A percentile compares a stretch with the other conserved stretches of the same genome.
Evolutionary conservation across 2,113 vertebrate species (phyloP).

Genomic region (Phalacrocorax aristotelis): DNA sequence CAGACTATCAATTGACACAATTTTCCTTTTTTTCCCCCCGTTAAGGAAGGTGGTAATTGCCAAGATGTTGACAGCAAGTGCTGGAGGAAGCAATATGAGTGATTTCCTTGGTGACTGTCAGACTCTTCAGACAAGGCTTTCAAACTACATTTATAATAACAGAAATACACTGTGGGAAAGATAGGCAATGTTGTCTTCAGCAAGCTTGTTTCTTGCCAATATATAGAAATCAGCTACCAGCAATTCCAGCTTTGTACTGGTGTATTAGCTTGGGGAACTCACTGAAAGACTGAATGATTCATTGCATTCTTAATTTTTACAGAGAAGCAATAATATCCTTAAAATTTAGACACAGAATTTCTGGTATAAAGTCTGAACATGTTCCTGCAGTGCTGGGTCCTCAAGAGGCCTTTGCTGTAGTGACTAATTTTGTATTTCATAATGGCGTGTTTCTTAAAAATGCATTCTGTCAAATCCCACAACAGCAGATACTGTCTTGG

Average conservation of each 20-base stretch:
- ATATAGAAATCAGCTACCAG: background rate
- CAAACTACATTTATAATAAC: background rate
- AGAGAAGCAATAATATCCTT: background rate
- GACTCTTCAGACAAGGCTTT: background rate
- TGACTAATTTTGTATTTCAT: background rate
- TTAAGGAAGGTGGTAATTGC: constrained; percentile 1
- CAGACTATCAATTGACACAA: background rate
- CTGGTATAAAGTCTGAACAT: background rate
- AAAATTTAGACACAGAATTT: background rate
- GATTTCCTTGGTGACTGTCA: constrained; percentile 1
- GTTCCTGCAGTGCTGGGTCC: background rate
- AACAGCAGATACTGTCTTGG: background rate
- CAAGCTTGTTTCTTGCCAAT: background rate
- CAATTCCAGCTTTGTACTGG: background rate
- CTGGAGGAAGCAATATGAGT: background rate
- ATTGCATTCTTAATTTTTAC: background rate
- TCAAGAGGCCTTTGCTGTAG: background rate
- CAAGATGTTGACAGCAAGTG: background rate
- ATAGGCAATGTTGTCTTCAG: background rate
- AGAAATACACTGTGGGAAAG: background rate
- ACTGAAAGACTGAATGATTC: background rate
- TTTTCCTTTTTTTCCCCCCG: background rate
- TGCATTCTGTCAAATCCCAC: background rate
- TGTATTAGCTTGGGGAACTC: background rate
- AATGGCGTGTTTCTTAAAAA: background rate